These are phyloP conservation scores for Mustela nigripes DNA, from an alignment of 2,113 vertebrate genomes.

Conservation along the genomic window DNA sequence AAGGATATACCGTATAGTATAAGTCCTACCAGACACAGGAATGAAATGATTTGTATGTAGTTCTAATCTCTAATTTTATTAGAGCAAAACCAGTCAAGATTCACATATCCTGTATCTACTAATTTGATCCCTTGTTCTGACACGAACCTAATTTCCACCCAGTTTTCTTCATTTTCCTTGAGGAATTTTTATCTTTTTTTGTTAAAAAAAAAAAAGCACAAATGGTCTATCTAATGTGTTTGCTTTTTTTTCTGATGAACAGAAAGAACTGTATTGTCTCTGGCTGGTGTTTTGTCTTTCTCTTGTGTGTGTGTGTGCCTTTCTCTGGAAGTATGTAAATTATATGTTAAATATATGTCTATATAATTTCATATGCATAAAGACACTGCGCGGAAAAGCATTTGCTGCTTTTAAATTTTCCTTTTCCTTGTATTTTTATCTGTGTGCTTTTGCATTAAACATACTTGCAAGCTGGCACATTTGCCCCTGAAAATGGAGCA, in stretches of 20 bases:
- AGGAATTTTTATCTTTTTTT: neutral
- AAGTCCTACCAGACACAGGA: neutral
- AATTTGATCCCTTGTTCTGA: neutral
- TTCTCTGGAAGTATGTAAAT: neutral
- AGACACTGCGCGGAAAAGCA: neutral
- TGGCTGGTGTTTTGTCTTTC: neutral
- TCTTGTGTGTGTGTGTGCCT: too few species aligned
- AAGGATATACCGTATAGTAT: neutral
- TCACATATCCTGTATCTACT: neutral
- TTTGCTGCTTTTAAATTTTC: neutral
- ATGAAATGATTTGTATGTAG: neutral
- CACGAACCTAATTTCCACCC: neutral
- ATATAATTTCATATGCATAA: neutral
- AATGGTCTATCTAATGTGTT: neutral
- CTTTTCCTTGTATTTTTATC: neutral
- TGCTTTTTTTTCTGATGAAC: neutral
- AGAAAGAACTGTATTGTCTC: neutral
- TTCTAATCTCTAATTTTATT: neutral
- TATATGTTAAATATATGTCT: neutral
- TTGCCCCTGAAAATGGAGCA: neutral
- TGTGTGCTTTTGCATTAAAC: neutral
- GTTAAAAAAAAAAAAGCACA: neutral
- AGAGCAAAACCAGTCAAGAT: too few species aligned
- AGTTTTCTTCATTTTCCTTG: neutral
- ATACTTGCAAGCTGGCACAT: neutral